Percentiles rank a stretch among this genome's conserved stretches.
These are phyloP conservation scores for Parambassis ranga DNA, from an alignment of 2,797 vertebrate species.

Conservation along the genomic window DNA sequence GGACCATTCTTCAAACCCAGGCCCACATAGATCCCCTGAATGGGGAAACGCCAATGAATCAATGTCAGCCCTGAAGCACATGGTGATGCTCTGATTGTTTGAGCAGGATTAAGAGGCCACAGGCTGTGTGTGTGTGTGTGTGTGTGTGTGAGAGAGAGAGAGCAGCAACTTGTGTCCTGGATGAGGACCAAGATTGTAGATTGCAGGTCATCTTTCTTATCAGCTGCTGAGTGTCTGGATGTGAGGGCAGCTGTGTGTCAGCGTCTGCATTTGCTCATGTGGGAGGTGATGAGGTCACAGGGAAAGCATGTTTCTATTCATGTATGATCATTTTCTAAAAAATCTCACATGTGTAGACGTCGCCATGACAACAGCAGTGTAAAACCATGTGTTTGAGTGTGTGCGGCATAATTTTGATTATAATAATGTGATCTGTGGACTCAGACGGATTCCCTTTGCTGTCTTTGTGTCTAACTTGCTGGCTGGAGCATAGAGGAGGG, in stretches of 20 bases:
- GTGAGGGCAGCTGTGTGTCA: not conserved
- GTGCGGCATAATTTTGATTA: no score
- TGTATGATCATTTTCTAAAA: no score
- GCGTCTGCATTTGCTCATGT: no score
- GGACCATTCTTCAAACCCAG: slow-evolving; percentile 49
- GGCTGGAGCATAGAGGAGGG: no score
- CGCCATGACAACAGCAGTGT: no score
- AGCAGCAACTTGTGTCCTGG: slow-evolving; percentile 20
- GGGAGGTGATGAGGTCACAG: no score
- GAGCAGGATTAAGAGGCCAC: slow-evolving; percentile 69
- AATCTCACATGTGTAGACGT: no score
- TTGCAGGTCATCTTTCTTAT: slow-evolving; percentile 66
- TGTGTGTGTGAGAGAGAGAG: not conserved
- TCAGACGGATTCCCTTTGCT: no score
- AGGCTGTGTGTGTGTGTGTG: slow-evolving; percentile 21
- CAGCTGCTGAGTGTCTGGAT: slow-evolving; percentile 26
- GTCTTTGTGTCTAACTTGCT: no score
- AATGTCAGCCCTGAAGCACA: slow-evolving; percentile 63
- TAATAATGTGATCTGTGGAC: no score
- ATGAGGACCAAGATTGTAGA: slow-evolving; percentile 56
- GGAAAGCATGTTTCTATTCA: no score
- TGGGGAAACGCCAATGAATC: slow-evolving; percentile 68
- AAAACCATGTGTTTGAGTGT: no score
- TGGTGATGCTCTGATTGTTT: slow-evolving; percentile 70
- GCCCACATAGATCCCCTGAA: slow-evolving; percentile 53